Conservation (phyloP, 1,140 invertebrate genomes). For the Cyphomyrmex costatus region DNA sequence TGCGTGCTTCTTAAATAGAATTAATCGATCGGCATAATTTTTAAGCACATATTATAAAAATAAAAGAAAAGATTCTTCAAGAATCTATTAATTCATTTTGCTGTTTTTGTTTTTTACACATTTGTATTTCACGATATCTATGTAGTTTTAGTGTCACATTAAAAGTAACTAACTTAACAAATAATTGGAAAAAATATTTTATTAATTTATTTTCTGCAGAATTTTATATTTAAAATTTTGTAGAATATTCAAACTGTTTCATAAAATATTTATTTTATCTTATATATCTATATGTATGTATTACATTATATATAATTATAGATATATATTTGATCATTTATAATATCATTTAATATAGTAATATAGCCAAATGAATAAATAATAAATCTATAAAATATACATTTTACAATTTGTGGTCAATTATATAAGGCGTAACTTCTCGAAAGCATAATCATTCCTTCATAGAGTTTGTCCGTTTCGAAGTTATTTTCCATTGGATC, state of each 20-base stretch:
- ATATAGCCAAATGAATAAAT: neutral
- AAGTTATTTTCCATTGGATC: conserved; percentile 77
- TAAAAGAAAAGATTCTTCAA: neutral
- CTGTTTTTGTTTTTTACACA: neutral
- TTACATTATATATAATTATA: neutral
- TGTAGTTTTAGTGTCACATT: neutral
- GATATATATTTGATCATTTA: neutral
- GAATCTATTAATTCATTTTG: neutral
- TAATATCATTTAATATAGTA: neutral
- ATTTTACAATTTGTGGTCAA: conserved; percentile 8
- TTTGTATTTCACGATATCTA: neutral
- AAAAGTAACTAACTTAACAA: neutral
- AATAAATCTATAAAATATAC: neutral
- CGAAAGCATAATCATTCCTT: conserved; percentile 84
- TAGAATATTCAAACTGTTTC: too few relatives aligned
- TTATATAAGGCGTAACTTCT: conserved; percentile 77
- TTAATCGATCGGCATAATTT: conserved; percentile 43
- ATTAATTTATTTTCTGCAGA: neutral
- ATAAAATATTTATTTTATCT: neutral
- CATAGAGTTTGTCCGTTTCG: conserved; percentile 80
- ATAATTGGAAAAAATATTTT: neutral
- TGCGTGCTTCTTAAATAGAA: conserved; percentile 48
- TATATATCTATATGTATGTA: neutral
- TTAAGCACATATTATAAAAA: neutral
- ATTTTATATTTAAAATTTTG: neutral